Conservation (phyloP, 1,140 invertebrate species). For the Anastrepha ludens region DNA sequence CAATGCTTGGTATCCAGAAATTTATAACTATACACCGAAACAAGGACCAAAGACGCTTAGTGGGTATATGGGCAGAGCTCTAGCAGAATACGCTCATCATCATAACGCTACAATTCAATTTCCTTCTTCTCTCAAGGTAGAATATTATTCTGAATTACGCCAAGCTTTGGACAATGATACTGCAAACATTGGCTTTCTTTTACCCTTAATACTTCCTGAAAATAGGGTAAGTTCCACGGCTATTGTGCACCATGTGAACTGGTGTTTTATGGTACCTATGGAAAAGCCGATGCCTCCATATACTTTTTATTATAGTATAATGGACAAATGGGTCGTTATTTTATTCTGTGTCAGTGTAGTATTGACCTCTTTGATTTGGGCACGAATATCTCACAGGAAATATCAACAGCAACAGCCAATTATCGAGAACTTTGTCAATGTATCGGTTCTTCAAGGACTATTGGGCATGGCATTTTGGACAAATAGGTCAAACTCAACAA, state of each 20-base stretch:
- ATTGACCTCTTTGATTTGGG: background rate
- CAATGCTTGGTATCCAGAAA: background rate
- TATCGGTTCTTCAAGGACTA: background rate
- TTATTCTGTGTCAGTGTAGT: background rate
- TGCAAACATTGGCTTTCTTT: background rate
- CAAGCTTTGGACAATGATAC: background rate
- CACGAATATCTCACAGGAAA: background rate
- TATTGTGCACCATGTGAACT: no score
- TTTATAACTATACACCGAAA: background rate
- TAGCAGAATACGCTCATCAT: background rate
- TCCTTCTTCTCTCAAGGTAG: no score
- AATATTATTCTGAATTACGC: background rate
- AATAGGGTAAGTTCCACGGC: no score
- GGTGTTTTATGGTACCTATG: no score
- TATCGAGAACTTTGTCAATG: background rate
- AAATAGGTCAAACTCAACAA: no score
- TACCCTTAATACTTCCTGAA: background rate
- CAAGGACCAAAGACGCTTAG: background rate
- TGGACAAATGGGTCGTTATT: no score
- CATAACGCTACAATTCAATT: background rate
- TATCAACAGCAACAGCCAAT: background rate
- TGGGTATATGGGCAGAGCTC: background rate
- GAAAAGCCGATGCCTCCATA: no score
- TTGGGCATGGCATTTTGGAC: background rate
- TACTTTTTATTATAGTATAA: no score